A percentile compares a stretch with the other conserved stretches of the same genome.
Evolutionary conservation across 2,113 vertebrate genomes (phyloP).

Genomic region (Variabilichromis moorii): DNA sequence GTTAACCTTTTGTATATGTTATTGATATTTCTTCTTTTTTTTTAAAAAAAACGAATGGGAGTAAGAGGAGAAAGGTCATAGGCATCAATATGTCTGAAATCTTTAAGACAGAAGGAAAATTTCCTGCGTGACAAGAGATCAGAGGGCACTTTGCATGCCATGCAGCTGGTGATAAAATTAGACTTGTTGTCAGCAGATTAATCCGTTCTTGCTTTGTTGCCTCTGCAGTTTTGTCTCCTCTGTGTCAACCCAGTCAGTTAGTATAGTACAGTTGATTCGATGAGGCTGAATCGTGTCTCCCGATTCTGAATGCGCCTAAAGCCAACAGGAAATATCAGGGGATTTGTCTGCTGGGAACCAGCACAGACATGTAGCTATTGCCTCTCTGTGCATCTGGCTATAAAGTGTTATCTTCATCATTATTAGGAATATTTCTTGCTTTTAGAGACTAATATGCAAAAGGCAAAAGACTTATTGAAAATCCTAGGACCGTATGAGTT

Average conservation of each 20-base stretch:
- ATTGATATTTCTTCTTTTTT: background rate
- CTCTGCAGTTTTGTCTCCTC: background rate
- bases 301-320: constrained; percentile 25
- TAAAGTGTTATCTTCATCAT: background rate
- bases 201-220: background rate
- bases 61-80: background rate
- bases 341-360: constrained; percentile 17
- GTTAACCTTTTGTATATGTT: background rate
- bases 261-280: background rate
- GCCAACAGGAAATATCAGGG: constrained; percentile 55
- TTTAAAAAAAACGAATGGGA: accelerated
- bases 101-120: background rate
- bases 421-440: background rate
- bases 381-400: background rate
- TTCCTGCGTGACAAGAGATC: background rate
- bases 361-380: background rate
- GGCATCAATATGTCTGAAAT: background rate
- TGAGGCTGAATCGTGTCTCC: background rate
- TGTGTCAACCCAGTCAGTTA: background rate
- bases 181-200: background rate
- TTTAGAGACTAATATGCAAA: background rate
- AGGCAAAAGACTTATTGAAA: background rate
- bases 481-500: background rate
- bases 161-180: background rate
- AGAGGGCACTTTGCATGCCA: background rate